Base-by-base conservation (phyloP, 2,113 vertebrate species). In the Corythoichthys intestinalis region DNA sequence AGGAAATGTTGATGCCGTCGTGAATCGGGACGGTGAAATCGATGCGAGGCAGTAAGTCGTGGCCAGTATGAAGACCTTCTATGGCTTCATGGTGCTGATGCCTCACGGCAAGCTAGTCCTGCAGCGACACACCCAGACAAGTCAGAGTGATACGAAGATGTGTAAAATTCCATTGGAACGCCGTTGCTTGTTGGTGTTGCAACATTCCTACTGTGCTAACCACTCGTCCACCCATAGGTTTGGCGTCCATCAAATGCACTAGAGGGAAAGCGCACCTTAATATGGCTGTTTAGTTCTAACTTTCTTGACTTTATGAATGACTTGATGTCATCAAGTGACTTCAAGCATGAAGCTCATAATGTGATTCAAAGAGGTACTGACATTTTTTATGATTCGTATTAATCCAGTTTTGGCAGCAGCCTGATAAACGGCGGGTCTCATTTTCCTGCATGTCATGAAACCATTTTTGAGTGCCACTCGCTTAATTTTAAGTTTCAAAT, bases 21-120 rank as follows among this genome's bases (percentile, higher is more conserved):
- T 77, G 72, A 83, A 84, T 87, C 76, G 81, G 41, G 15, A 74
- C 70, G 75, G 67, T 70, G 73, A 85, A 88, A 89, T 90, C 89
- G 80, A 89, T 89, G 82, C 38, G 66, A 70, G 70, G 74, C 54
- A 7, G 79, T 78, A 78, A 81, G 85, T 75, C 73, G 73, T 66
- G 13, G 70, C 53, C 47, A 8, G 72, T 65, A 72, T 65, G 69
- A 83, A 58, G 73, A 65, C 59, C 11, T 61, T 38, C 38, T 15
- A 14, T 8, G 9, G 57, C 14, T 59, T 59, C 14, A 2, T 59
- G 10, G 56, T 13, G 56, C 11, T 14, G 4, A 11, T 13, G 56
- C 56, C 7, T 34, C 5, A 4, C 9, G 20, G 59, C 38, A 61
- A 15, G 38, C 17, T 61, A 17, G 37, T 49, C 15, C 37, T 41